Conservation (phyloP, 2,888 invertebrate genomes). For the Oegoconia quadripuncta region DNA sequence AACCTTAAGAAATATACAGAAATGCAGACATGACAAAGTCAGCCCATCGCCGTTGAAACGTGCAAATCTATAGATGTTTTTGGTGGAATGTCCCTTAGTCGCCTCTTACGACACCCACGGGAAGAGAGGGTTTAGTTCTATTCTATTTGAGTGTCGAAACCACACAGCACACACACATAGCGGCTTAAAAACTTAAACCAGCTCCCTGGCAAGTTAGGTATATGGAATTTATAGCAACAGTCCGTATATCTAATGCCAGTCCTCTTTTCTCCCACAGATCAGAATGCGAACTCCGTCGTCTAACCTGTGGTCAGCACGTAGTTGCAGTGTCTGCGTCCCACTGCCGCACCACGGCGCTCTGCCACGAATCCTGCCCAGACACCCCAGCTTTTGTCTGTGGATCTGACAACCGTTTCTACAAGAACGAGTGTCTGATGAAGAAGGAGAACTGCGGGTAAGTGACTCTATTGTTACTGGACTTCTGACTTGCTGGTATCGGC, state of each 20-base stretch:
- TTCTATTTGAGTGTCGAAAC: too few relatives aligned
- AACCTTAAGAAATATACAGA: too few relatives aligned
- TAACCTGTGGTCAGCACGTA: constrained; percentile 92
- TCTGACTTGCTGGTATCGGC: not conserved
- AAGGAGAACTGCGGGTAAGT: constrained; percentile 91
- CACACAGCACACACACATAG: too few relatives aligned
- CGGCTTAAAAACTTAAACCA: too few relatives aligned
- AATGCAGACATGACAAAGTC: too few relatives aligned
- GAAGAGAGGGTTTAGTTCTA: too few relatives aligned
- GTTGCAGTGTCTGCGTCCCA: constrained; percentile 90
- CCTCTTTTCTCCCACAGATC: constrained; percentile 74
- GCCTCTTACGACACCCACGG: too few relatives aligned
- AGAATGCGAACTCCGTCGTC: constrained; percentile 88
- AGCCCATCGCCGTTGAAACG: too few relatives aligned
- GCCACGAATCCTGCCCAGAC: constrained; percentile 84
- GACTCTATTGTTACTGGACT: not conserved
- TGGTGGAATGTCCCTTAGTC: too few relatives aligned
- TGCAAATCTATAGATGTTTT: too few relatives aligned
- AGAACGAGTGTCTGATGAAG: constrained; percentile 94
- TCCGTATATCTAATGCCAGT: not conserved
- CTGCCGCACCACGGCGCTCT: constrained; percentile 91
- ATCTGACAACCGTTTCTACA: constrained; percentile 93
- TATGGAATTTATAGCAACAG: too few relatives aligned
- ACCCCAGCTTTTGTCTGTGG: constrained; percentile 92
- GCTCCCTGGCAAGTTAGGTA: too few relatives aligned